A percentile compares a stretch with the other conserved stretches of the same genome.
phyloP scores from a whole-genome alignment of 2,113 vertebrate genomes.

The Hystrix brachyura region DNA sequence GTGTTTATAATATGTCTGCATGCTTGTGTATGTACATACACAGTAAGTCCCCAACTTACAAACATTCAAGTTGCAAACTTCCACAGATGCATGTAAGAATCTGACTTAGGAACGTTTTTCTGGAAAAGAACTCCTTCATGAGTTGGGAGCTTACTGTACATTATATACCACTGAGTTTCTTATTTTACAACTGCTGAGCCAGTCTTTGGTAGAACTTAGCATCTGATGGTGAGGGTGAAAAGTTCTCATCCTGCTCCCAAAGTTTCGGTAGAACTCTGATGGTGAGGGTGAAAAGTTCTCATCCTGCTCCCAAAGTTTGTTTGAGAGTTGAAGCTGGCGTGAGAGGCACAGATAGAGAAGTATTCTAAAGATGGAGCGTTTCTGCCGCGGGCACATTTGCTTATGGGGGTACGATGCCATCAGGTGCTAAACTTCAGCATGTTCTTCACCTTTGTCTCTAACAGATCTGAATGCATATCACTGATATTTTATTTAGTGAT shows the following conservation, averaged over 20 bases:
- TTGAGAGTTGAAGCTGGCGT: too few species aligned
- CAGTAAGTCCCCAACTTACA: neutral
- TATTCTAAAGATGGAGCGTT: neutral
- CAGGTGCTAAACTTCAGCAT: neutral
- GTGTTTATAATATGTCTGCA: neutral
- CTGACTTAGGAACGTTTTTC: neutral
- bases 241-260: too few species aligned
- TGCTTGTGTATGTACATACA: neutral
- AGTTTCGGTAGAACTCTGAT: neutral
- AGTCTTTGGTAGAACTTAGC: neutral
- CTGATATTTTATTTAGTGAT: constrained; percentile 44
- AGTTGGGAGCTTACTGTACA: neutral
- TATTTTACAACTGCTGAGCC: neutral
- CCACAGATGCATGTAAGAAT: neutral
- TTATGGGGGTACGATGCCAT: neutral
- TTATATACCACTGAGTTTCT: neutral
- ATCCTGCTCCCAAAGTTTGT: neutral
- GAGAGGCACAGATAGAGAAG: neutral
- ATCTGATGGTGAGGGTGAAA: neutral
- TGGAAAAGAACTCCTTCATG: neutral
- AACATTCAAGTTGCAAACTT: neutral
- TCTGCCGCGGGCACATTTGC: neutral
- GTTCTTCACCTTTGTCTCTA: constrained; percentile 16
- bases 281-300: neutral
- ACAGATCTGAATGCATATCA: neutral